A percentile compares a stretch with the other conserved stretches of the same genome.
These are phyloP conservation scores for Cecidostiba fungosa DNA, from an alignment of 2,888 invertebrate species.

Conservation along the genomic window DNA sequence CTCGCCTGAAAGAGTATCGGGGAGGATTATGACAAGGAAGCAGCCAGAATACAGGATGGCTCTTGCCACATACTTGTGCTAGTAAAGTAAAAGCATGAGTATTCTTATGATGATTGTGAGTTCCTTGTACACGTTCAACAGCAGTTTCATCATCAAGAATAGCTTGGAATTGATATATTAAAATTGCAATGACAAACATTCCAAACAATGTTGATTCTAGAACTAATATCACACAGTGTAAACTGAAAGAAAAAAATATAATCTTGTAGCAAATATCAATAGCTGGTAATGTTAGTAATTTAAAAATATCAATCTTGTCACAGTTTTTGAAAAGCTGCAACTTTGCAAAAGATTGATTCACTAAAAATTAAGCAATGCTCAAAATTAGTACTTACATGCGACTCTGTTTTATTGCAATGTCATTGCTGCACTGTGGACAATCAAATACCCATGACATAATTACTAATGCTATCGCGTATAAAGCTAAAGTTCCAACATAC, in stretches of 20 bases:
- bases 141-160: conserved; percentile 92
- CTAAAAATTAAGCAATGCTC: background rate
- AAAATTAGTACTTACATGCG: conserved; percentile 85
- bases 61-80: conserved; percentile 89
- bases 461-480: conserved; percentile 87
- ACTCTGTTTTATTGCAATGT: conserved; percentile 86
- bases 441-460: conserved; percentile 87
- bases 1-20: conserved; percentile 76
- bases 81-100: conserved; percentile 85
- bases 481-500: conserved; percentile 86
- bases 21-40: conserved; percentile 84
- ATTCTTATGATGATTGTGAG: conserved; percentile 84
- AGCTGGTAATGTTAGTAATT: conserved; percentile 8
- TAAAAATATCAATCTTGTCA: background rate
- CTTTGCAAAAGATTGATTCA: background rate
- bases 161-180: conserved; percentile 92
- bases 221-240: conserved; percentile 91
- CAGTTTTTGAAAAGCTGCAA: background rate
- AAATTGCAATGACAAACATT: conserved; percentile 92
- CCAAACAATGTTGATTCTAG: conserved; percentile 93
- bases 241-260: conserved; percentile 80
- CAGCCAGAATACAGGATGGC: conserved; percentile 87
- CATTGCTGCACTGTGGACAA: conserved; percentile 85
- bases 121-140: conserved; percentile 88
- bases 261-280: background rate